Evolutionary conservation across 2,888 invertebrate species (phyloP).

Genomic region (Ypsolopha scabrella): DNA sequence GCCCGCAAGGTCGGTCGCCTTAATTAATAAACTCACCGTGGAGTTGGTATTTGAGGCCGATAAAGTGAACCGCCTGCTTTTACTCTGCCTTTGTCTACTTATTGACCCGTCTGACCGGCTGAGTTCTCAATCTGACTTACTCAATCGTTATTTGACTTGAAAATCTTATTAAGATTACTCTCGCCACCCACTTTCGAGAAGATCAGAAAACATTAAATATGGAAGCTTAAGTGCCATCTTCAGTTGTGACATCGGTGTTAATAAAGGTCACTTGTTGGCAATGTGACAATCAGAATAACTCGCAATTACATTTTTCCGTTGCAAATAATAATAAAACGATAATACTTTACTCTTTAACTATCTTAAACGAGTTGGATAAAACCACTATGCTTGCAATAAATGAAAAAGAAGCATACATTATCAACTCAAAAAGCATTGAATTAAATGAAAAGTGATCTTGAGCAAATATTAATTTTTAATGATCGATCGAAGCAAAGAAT

Average conservation of each 20-base stretch:
- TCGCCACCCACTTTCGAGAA: not conserved
- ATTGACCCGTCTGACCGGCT: conserved; percentile 51
- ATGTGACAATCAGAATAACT: conserved; percentile 1
- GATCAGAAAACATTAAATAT: not conserved
- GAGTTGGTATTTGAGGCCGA: conserved; percentile 64
- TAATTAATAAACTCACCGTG: conserved; percentile 70
- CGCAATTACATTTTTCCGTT: not conserved
- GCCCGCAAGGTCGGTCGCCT: conserved; percentile 67
- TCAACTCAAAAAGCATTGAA: too few species aligned
- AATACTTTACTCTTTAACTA: not conserved
- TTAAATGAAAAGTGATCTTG: too few species aligned
- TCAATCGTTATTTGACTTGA: not conserved
- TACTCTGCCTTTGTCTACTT: conserved; percentile 64
- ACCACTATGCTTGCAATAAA: not conserved
- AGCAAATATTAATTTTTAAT: not conserved
- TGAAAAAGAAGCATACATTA: too few species aligned
- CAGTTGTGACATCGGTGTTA: conserved; percentile 2
- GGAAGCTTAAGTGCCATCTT: not conserved
- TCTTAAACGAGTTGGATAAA: not conserved
- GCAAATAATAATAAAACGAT: not conserved
- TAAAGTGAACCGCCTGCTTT: conserved; percentile 59
- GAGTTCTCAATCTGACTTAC: conserved; percentile 22
- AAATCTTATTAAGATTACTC: not conserved
- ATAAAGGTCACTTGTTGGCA: conserved; percentile 4
- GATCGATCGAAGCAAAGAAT: not conserved